These are phyloP conservation scores for Camelus dromedarius DNA, from an alignment of 2,113 vertebrate genomes.

Conservation along the genomic window DNA sequence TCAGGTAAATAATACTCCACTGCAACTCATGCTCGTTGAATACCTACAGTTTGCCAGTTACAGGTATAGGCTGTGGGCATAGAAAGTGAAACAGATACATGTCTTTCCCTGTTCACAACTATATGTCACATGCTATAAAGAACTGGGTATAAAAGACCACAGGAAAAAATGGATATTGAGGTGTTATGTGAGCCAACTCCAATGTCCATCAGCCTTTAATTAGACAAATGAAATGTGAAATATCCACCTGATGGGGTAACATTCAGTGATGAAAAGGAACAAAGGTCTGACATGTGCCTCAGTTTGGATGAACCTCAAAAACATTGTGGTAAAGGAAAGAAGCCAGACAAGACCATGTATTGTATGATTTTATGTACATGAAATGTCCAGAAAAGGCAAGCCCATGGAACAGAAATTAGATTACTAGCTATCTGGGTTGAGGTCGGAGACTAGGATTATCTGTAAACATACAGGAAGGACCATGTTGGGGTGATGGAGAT, in stretches of 20 bases:
- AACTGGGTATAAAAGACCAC: not conserved
- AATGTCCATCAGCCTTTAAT: not conserved
- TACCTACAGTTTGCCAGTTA: not conserved
- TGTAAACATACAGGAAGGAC: not conserved
- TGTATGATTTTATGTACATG: not conserved
- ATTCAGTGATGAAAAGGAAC: not conserved
- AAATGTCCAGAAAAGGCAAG: not conserved
- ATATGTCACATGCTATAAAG: not conserved
- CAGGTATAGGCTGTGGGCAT: fast-evolving
- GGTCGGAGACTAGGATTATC: not conserved
- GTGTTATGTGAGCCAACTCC: not conserved
- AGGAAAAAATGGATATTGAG: not conserved
- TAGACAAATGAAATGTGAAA: not conserved
- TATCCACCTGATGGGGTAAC: not conserved
- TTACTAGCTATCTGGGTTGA: not conserved
- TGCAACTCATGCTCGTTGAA: not conserved
- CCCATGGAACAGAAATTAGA: not conserved
- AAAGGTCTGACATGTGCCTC: not conserved
- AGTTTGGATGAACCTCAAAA: not conserved
- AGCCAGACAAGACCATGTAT: not conserved
- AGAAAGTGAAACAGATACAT: not conserved
- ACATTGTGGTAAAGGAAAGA: not conserved
- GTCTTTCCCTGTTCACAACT: not conserved
- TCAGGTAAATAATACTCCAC: not conserved
- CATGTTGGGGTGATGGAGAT: not conserved